These are phyloP conservation scores for Busseola fusca DNA, from an alignment of 2,888 invertebrate species.

Conservation along the genomic window DNA sequence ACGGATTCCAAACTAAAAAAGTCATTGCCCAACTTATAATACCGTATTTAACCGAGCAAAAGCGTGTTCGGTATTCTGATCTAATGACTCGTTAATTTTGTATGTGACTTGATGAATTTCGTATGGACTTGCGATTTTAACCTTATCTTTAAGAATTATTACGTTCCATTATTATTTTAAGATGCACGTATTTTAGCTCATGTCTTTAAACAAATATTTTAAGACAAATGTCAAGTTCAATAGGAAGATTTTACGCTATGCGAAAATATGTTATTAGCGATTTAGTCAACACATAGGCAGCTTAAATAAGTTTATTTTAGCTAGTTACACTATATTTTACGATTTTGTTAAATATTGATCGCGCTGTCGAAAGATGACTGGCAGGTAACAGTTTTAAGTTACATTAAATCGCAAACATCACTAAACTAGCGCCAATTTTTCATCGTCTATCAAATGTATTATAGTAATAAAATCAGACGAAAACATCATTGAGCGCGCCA, in stretches of 20 bases:
- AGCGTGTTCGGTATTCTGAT: slow-evolving; percentile 79
- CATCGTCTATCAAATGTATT: slow-evolving; percentile 50
- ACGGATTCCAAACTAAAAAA: slow-evolving; percentile 85
- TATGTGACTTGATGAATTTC: slow-evolving; percentile 81
- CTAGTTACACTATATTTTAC: slow-evolving; percentile 46
- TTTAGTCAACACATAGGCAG: slow-evolving; percentile 25
- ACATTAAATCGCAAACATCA: slow-evolving; percentile 7
- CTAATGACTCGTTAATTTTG: slow-evolving; percentile 85
- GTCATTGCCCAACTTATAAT: slow-evolving; percentile 78
- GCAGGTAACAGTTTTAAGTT: slow-evolving; percentile 43
- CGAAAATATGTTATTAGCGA: slow-evolving; percentile 10
- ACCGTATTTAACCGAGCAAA: slow-evolving; percentile 82
- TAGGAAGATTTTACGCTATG: slow-evolving; percentile 13
- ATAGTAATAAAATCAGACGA: slow-evolving; percentile 38
- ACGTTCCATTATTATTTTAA: slow-evolving; percentile 37
- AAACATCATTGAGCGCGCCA: slow-evolving; percentile 44
- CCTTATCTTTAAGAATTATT: slow-evolving; percentile 45
- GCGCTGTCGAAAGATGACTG: slow-evolving; percentile 54
- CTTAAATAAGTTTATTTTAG: slow-evolving; percentile 40
- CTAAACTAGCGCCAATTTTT: slow-evolving; percentile 24
- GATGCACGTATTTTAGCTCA: slow-evolving; percentile 25
- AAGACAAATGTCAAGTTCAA: slow-evolving; percentile 17
- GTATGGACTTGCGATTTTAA: slow-evolving; percentile 73
- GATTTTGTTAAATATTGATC: slow-evolving; percentile 58
- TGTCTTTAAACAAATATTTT: slow-evolving; percentile 38